Conservation (phyloP, 2,113 vertebrate species). For the Equus przewalskii region DNA sequence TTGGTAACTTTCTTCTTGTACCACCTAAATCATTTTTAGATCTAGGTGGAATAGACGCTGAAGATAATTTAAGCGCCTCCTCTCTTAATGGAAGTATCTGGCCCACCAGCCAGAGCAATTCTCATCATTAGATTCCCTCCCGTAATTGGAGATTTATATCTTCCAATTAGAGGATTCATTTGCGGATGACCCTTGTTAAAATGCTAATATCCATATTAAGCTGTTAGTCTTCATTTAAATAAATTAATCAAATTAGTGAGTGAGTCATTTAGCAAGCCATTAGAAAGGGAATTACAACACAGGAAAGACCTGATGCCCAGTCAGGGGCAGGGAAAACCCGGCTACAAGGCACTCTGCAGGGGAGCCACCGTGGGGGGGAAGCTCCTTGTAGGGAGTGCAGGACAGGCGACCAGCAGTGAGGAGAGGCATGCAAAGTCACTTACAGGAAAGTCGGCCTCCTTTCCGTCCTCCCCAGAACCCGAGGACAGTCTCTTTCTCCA, state of each 20-base stretch:
- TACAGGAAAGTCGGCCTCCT: neutral
- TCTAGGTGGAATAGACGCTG: neutral
- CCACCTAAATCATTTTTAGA: neutral
- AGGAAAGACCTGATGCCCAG: conserved; percentile 52
- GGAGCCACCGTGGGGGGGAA: neutral
- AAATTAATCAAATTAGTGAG: conserved; percentile 73
- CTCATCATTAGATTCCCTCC: conserved; percentile 52
- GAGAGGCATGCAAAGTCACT: neutral
- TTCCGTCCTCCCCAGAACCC: neutral
- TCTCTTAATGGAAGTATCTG: conserved; percentile 29
- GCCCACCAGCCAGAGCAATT: conserved; percentile 20
- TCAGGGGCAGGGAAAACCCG: conserved; percentile 11
- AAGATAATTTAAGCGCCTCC: conserved; percentile 18
- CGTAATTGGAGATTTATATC: conserved; percentile 61
- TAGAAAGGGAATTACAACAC: conserved; percentile 73
- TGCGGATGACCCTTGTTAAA: conserved; percentile 74
- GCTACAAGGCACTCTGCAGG: neutral
- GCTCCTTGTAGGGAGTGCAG: neutral
- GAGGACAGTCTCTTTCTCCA: neutral
- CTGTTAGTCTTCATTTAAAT: conserved; percentile 71
- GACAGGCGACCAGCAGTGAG: neutral
- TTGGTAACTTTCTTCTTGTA: neutral
- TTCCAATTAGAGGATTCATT: conserved; percentile 67
- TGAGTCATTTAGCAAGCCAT: conserved; percentile 68
- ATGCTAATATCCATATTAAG: conserved; percentile 72